A percentile compares a stretch with the other conserved stretches of the same genome.
Evolutionary conservation across 92 coral and sea anemone species (phyloP).

Genomic region (Plumapathes pennacea): DNA sequence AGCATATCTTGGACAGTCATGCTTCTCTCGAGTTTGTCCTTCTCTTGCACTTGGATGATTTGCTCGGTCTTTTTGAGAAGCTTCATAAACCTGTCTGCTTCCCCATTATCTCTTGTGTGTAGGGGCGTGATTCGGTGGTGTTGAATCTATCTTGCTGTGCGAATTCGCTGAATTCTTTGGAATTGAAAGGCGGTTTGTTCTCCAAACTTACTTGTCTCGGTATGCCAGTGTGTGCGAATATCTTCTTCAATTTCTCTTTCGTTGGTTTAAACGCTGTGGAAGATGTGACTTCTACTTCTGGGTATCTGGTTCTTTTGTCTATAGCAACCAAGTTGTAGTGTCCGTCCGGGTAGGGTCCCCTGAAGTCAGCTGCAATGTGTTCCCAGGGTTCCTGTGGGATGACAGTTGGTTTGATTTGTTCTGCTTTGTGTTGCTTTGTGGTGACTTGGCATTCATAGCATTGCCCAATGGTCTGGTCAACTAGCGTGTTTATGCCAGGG

Average conservation of each 20-base stretch:
- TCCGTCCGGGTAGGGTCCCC: conserved; percentile 40
- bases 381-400: conserved; percentile 39
- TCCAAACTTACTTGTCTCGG: conserved; percentile 29
- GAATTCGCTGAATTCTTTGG: conserved; percentile 31
- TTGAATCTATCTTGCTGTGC: conserved; percentile 43
- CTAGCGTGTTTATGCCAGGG: conserved; percentile 13
- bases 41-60: conserved; percentile 37
- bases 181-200: conserved; percentile 60
- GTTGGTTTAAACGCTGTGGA: conserved; percentile 6
- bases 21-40: conserved; percentile 17
- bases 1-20: conserved; percentile 48
- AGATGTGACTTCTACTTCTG: conserved; percentile 26
- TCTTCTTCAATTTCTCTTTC: conserved; percentile 26
- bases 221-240: conserved; percentile 39
- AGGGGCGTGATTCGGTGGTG: conserved; percentile 32
- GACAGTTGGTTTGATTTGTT: conserved; percentile 16
- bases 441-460: conserved; percentile 25
- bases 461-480: too few relatives aligned
- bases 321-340: conserved; percentile 38
- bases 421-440: conserved; percentile 8
- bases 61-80: conserved; percentile 47
- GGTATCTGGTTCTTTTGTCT: conserved; percentile 45
- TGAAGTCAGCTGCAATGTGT: conserved; percentile 10
- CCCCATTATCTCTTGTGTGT: conserved; percentile 49
- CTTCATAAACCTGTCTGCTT: conserved; percentile 35